Conservation (phyloP, 1,140 invertebrate genomes). For the Drosophila nigrodunni region DNA sequence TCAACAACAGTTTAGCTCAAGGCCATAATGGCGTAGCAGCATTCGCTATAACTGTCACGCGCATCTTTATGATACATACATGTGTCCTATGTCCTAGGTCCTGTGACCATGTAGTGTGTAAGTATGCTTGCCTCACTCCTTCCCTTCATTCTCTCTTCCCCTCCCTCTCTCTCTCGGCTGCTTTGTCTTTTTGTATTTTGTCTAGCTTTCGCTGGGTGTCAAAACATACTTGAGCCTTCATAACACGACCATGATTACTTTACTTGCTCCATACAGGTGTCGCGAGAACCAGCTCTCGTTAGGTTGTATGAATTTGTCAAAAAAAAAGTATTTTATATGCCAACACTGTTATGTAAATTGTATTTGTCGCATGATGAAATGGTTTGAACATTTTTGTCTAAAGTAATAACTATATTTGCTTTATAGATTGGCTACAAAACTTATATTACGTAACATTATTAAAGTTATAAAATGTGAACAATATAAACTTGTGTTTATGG, state of each 20-base stretch:
- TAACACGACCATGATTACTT: conserved; percentile 80
- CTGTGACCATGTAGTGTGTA: conserved; percentile 7
- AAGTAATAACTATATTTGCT: not conserved
- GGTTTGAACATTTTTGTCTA: not conserved
- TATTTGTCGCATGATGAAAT: not conserved
- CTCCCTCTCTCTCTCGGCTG: not conserved
- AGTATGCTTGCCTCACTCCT: not conserved
- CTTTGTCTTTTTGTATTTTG: conserved; percentile 20
- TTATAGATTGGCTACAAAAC: no score
- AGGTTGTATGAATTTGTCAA: conserved; percentile 69
- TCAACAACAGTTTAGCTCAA: conserved; percentile 81
- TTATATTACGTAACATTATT: no score
- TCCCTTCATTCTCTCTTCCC: not conserved
- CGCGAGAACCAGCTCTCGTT: conserved; percentile 64
- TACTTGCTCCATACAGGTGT: conserved; percentile 54
- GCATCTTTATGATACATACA: conserved; percentile 35
- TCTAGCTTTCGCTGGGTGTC: conserved; percentile 52
- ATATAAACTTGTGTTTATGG: no score
- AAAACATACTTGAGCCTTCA: conserved; percentile 79
- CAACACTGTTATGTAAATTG: conserved; percentile 49
- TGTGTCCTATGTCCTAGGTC: no score
- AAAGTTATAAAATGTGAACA: no score
- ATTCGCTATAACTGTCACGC: conserved; percentile 69
- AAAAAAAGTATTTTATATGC: conserved; percentile 60
- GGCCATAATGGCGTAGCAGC: conserved; percentile 70